Conservation (phyloP, 2,888 invertebrate genomes). For the Brenthis daphne region DNA sequence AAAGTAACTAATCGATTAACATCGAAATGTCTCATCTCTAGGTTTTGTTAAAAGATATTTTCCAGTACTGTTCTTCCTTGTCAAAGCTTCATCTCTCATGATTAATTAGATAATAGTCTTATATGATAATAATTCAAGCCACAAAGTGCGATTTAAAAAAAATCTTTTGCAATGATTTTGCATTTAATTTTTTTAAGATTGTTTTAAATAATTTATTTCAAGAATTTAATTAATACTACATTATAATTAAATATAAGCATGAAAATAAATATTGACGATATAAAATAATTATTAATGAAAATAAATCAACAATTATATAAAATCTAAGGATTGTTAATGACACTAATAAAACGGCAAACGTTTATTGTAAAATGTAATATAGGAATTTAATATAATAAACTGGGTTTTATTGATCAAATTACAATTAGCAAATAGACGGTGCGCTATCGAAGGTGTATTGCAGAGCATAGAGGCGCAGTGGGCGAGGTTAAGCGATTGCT, state of each 20-base stretch:
- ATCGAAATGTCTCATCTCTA: too few relatives aligned
- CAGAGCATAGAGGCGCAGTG: slow-evolving; percentile 61
- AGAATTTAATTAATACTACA: too few relatives aligned
- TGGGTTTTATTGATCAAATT: slow-evolving; percentile 25
- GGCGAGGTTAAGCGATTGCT: slow-evolving; percentile 83
- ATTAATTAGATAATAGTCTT: too few relatives aligned
- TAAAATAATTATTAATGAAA: neutral
- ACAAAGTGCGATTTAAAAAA: too few relatives aligned
- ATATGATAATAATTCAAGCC: too few relatives aligned
- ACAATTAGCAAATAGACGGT: slow-evolving; percentile 44
- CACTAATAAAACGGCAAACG: neutral
- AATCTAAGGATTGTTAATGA: slow-evolving; percentile 4
- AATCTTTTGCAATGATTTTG: too few relatives aligned
- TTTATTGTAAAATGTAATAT: neutral
- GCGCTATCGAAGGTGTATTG: slow-evolving; percentile 48
- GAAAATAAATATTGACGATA: neutral
- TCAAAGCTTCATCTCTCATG: too few relatives aligned
- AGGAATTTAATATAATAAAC: slow-evolving; percentile 9
- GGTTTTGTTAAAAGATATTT: too few relatives aligned
- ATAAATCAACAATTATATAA: neutral
- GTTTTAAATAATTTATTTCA: too few relatives aligned
- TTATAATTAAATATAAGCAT: neutral
- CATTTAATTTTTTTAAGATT: too few relatives aligned
- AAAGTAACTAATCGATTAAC: too few relatives aligned
- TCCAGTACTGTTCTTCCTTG: too few relatives aligned